A percentile compares a stretch with the other conserved stretches of the same genome.
Conservation (phyloP, 2,888 invertebrate genomes). For the Aspidapion aeneum region DNA sequence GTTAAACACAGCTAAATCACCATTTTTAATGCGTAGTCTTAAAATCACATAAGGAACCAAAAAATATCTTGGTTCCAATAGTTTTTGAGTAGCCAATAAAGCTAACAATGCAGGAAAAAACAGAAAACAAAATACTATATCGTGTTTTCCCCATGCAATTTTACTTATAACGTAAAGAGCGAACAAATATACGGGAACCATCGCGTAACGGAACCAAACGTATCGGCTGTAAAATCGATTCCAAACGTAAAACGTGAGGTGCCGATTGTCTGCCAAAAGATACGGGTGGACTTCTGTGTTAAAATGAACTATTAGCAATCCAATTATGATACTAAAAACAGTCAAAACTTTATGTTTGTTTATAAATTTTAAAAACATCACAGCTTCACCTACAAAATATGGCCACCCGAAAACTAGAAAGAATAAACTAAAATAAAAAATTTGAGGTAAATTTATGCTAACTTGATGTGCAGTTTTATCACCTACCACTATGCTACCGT, state of each 20-base stretch:
- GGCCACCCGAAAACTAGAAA: slow-evolving; percentile 64
- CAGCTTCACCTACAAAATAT: slow-evolving; percentile 52
- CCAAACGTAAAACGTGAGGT: slow-evolving; percentile 96
- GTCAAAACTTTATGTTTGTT: slow-evolving; percentile 47
- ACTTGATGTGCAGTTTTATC: slow-evolving; percentile 85
- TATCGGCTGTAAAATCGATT: slow-evolving; percentile 74
- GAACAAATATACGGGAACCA: slow-evolving; percentile 73
- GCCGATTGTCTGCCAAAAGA: slow-evolving; percentile 92
- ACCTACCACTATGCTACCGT: slow-evolving; percentile 89
- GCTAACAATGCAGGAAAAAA: slow-evolving; percentile 59
- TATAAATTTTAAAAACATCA: slow-evolving; percentile 50
- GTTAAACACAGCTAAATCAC: slow-evolving; percentile 51
- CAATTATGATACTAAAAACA: slow-evolving; percentile 41
- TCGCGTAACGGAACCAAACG: slow-evolving; percentile 59
- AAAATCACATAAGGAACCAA: slow-evolving; percentile 84
- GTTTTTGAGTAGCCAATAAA: slow-evolving; percentile 73
- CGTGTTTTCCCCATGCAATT: slow-evolving; percentile 51
- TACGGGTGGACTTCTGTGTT: slow-evolving; percentile 91
- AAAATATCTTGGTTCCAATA: slow-evolving; percentile 95
- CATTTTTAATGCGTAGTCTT: slow-evolving; percentile 60
- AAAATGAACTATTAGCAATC: slow-evolving; percentile 55
- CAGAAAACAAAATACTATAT: slow-evolving; percentile 55
- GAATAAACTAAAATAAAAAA: slow-evolving; percentile 81
- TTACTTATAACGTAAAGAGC: slow-evolving; percentile 56
- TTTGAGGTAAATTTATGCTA: slow-evolving; percentile 78